Evolutionary conservation across 2,113 vertebrate genomes (phyloP), one percentile per base, ranked within the genome.

Genomic region (Grammomys surdaster): DNA sequence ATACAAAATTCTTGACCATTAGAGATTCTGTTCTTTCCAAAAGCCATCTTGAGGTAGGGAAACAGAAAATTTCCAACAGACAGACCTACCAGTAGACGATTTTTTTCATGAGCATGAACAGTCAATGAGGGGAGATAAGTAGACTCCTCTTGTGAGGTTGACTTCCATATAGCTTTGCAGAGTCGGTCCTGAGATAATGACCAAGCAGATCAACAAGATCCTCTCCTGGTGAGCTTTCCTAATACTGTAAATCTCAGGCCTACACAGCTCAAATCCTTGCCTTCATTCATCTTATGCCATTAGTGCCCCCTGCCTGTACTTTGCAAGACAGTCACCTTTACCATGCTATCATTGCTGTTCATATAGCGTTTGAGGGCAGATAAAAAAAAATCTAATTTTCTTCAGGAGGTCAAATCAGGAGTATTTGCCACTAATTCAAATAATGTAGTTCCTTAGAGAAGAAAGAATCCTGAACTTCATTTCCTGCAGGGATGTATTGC

Each of bases 1-100:
- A 43, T 28, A 19, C 8, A 2, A 6, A 43, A n/a, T 60, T 17
- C 2, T 14, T 3, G 7, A 56, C 2, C 9, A 73, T 8, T 2
- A 89, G 40, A 26, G 14, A 56, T 22, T 26, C 24, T 16, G 40
- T 58, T 58, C 4, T 58, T 40, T 43, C 7, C 24, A 7, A 43
- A 56, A 75, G 24, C 58, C 36, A 43, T 33, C 4, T 40, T 56
- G 20, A 7, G 1, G 19, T 88, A 9, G 4, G 2, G 4, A 70
- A 88, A 54, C 14, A 28, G 51, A 88, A 36, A 8, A 5, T 89
- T 73, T n/a, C 6, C 16, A 17, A 12, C 14, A 43, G 8, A 43
- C 16, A 40, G 33, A 3, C 7, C 1, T 24, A 40, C 20, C 3
- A 40, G 48, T 4, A 36, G 4, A 69, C 5, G 51, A 5, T 33